A percentile compares a stretch with the other conserved stretches of the same genome.
phyloP scores from a whole-genome alignment of 1,140 invertebrate genomes.

The Saccostrea echinata region DNA sequence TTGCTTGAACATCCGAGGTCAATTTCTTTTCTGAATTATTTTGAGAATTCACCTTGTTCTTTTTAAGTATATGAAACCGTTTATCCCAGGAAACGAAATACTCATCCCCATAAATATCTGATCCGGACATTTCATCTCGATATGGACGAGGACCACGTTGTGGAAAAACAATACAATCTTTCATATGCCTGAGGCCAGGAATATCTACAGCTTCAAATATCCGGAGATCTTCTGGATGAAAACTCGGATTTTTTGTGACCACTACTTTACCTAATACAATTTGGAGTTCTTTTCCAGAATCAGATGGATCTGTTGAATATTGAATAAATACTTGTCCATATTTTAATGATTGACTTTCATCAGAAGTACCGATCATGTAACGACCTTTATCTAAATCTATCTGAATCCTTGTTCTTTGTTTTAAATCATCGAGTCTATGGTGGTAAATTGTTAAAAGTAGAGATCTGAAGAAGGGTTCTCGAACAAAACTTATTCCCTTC shows the following conservation, averaged over 20 bases:
- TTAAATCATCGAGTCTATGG: constrained; percentile 19
- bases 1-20: not conserved
- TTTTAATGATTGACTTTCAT: constrained; percentile 37
- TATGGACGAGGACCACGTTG: constrained; percentile 45
- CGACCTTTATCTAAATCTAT: constrained; percentile 6
- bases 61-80: constrained; percentile 1
- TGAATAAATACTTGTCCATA: constrained; percentile 47
- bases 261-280: constrained; percentile 34
- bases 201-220: constrained; percentile 47
- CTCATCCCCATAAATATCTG: constrained; percentile 57
- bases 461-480: constrained; percentile 44
- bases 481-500: constrained; percentile 27
- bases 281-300: not conserved
- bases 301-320: not conserved
- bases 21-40: not conserved
- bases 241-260: constrained; percentile 50
- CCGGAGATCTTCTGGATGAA: constrained; percentile 46
- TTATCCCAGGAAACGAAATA: constrained; percentile 55
- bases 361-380: constrained; percentile 40
- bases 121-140: constrained; percentile 56
- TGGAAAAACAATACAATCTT: constrained; percentile 58
- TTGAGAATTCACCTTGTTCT: constrained; percentile 23
- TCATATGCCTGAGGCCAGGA: constrained; percentile 27
- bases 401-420: constrained; percentile 16
- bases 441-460: constrained; percentile 46